Evolutionary conservation across 2,113 vertebrate genomes (phyloP).

Genomic region (Acanthochromis polyacanthus): DNA sequence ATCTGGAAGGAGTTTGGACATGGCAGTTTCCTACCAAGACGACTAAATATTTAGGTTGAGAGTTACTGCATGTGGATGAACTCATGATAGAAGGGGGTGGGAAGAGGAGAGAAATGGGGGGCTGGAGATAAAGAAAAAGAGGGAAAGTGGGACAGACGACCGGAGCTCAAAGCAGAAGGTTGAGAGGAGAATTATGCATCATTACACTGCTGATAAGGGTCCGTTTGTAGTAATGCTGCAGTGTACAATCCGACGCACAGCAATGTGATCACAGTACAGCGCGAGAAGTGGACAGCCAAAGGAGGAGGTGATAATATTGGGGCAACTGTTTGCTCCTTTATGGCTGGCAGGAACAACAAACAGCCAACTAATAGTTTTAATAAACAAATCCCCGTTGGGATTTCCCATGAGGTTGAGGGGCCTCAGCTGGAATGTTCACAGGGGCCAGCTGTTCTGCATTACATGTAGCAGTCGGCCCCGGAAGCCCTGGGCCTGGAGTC

Average conservation of each 20-base stretch:
- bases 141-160: conserved; percentile 56
- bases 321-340: conserved; percentile 59
- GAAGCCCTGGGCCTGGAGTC: conserved; percentile 77
- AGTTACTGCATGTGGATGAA: conserved; percentile 89
- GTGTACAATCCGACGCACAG: conserved; percentile 8
- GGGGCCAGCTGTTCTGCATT: conserved; percentile 85
- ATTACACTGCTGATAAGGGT: conserved; percentile 36
- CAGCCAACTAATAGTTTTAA: conserved; percentile 83
- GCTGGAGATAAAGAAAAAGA: conserved; percentile 68
- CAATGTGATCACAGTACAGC: conserved; percentile 36
- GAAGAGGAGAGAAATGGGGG: conserved; percentile 57
- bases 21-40: conserved; percentile 89
- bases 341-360: conserved; percentile 82
- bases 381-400: conserved; percentile 82
- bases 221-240: conserved; percentile 21
- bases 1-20: conserved; percentile 90
- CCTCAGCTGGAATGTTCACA: conserved; percentile 86
- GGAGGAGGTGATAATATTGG: conserved; percentile 58
- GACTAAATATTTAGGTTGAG: conserved; percentile 91
- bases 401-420: conserved; percentile 83
- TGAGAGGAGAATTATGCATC: conserved; percentile 42
- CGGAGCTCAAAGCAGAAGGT: conserved; percentile 13
- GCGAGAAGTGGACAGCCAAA: background rate
- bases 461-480: conserved; percentile 75
- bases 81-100: conserved; percentile 78